Percentiles rank a stretch among this genome's conserved stretches.
These are phyloP conservation scores for Physella acuta DNA, from an alignment of 1,140 invertebrate genomes.

Conservation along the genomic window DNA sequence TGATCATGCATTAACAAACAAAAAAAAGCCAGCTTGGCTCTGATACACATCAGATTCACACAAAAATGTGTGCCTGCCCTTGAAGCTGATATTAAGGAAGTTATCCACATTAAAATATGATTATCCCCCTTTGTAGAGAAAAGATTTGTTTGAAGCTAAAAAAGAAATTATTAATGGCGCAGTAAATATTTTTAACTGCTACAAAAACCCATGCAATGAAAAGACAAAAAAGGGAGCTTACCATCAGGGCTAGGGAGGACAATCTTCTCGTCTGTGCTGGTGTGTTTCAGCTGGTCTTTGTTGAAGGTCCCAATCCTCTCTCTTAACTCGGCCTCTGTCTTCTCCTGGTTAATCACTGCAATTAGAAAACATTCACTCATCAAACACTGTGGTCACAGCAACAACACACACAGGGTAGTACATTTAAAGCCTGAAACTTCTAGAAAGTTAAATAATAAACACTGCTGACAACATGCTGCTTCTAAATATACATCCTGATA, in stretches of 20 bases:
- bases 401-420: too few relatives aligned
- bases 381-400: too few relatives aligned
- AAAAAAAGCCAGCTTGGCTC: too few relatives aligned
- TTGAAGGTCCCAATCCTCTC: conserved; percentile 54
- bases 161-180: too few relatives aligned
- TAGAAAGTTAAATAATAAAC: too few relatives aligned
- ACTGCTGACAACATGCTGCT: too few relatives aligned
- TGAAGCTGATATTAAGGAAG: neutral
- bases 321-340: conserved; percentile 31
- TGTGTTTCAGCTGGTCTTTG: conserved; percentile 33
- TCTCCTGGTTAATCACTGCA: conserved; percentile 36
- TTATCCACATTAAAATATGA: neutral
- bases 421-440: too few relatives aligned
- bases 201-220: neutral
- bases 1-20: too few relatives aligned
- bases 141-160: too few relatives aligned
- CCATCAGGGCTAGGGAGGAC: conserved; percentile 37
- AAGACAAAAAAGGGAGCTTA: conserved; percentile 15
- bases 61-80: neutral
- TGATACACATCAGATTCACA: neutral
- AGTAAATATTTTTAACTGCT: too few relatives aligned
- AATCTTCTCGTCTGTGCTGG: conserved; percentile 37
- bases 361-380: too few relatives aligned
- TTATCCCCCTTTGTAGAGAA: neutral
- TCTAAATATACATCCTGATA: too few relatives aligned